A percentile compares a stretch with the other conserved stretches of the same genome.
These are phyloP conservation scores for Limosa lapponica DNA, from an alignment of 2,797 vertebrate genomes.

Conservation along the genomic window DNA sequence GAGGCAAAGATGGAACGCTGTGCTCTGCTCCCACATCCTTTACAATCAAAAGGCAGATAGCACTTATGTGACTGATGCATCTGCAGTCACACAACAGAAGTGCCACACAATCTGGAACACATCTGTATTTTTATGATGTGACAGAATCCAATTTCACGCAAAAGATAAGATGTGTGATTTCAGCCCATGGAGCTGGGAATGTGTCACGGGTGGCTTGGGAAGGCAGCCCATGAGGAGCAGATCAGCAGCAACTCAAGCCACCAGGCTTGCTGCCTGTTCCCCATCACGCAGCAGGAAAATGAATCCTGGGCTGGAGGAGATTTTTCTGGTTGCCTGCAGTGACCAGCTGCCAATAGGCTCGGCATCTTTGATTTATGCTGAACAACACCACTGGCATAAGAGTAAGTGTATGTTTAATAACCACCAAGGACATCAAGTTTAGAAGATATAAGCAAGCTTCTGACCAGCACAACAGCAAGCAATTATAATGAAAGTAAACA, in stretches of 20 bases:
- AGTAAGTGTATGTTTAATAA: background rate
- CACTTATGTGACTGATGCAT: background rate
- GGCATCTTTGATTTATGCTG: background rate
- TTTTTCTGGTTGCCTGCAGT: background rate
- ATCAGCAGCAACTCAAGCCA: background rate
- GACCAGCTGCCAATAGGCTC: background rate
- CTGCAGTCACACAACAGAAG: background rate
- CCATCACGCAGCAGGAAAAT: fast-evolving
- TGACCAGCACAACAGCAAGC: background rate
- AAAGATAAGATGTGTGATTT: background rate
- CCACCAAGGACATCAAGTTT: background rate
- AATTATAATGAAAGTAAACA: background rate
- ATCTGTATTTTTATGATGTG: background rate
- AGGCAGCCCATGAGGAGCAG: fast-evolving
- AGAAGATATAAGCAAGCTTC: background rate
- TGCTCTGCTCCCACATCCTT: background rate
- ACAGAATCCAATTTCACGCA: background rate
- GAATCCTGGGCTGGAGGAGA: background rate
- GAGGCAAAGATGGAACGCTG: background rate
- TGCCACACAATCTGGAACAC: background rate
- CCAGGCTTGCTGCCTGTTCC: background rate
- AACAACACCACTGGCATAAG: background rate
- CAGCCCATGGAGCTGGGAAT: fast-evolving
- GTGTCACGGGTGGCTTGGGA: background rate
- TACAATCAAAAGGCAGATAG: background rate